Base-by-base conservation (phyloP, 2,888 invertebrate genomes). In the Chesias legatella region DNA sequence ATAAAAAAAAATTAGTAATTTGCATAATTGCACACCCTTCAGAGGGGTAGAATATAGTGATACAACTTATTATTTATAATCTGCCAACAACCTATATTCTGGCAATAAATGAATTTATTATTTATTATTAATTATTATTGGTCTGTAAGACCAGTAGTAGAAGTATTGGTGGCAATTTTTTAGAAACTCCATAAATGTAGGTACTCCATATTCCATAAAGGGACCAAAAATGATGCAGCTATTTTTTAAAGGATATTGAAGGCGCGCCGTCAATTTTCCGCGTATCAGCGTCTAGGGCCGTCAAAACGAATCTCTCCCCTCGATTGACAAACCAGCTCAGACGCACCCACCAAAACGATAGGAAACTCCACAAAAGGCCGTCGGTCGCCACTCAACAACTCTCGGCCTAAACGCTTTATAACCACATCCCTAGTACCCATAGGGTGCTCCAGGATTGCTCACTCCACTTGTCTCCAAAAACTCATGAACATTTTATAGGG, bases 391-490 rank as follows among this genome's bases (percentile, higher is more conserved):
- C 86, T 86, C 72, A 55, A 82, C 69, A 48, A 57, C 83, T 76
- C 86, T 86, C 80, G 48, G 72, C 79, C 79, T 88, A 88, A 88
- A 86, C 86, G 88, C 81, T 88, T 86, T 85, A n/a, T n/a, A 88
- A 83, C 86, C 79, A 85, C 84, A 74, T 80, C 78, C 84, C 83
- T 72, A 75, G 82, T 17, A 10, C 84, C 84, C 76, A 76, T 75
- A 33, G 33, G 32, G 44, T 36, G 67, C 80, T 82, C 62, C 74
- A 82, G 79, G 85, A 80, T 67, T 88, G 85, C 86, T 86, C 86
- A 86, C 83, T 84, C 83, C 79, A 86, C 86, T 86, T 84, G 78
- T 88, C 86, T 88, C 85, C 86, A 77, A 83, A 86, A 84, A 77
- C 77, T 75, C 78, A 72, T 78, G 65, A 79, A 74, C 66, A 67